Evolutionary conservation across 2,797 vertebrate genomes (phyloP).

Genomic region (Syndactyla subalaris): DNA sequence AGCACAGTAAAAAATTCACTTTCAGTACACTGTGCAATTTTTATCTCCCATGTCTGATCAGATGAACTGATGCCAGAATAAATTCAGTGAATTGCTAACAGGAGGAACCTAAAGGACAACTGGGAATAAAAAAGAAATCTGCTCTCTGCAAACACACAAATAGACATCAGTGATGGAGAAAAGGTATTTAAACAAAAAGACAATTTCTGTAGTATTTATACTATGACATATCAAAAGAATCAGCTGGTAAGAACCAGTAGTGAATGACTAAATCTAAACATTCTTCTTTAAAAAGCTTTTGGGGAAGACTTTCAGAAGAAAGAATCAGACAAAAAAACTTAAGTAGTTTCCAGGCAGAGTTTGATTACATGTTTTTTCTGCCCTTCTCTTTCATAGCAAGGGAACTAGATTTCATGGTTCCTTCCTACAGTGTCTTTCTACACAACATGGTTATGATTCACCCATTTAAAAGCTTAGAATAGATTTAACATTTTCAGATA

Average conservation of each 20-base stretch:
- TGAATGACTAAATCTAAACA: not conserved
- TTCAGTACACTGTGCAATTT: not conserved
- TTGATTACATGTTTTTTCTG: not conserved
- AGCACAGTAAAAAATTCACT: not conserved
- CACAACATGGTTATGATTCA: not conserved
- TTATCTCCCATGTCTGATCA: not conserved
- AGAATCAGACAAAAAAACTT: not conserved
- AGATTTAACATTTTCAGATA: not conserved
- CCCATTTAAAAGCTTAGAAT: not conserved
- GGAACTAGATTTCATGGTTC: not conserved
- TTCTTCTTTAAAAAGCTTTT: not conserved
- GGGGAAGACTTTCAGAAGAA: not conserved
- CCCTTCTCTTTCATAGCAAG: not conserved
- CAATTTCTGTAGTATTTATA: not conserved
- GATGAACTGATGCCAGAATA: not conserved
- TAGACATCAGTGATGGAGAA: not conserved
- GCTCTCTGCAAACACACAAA: not conserved
- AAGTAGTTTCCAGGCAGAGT: fast-evolving
- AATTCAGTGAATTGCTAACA: not conserved
- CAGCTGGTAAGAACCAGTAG: not conserved
- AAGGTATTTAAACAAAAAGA: not conserved
- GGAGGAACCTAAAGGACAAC: not conserved
- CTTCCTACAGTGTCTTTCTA: not conserved
- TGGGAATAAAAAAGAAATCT: not conserved
- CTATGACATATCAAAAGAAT: not conserved